Evolutionary conservation across 92 coral and sea anemone species (phyloP), one percentile per base, ranked within the genome.

Genomic region (Montipora capitata): DNA sequence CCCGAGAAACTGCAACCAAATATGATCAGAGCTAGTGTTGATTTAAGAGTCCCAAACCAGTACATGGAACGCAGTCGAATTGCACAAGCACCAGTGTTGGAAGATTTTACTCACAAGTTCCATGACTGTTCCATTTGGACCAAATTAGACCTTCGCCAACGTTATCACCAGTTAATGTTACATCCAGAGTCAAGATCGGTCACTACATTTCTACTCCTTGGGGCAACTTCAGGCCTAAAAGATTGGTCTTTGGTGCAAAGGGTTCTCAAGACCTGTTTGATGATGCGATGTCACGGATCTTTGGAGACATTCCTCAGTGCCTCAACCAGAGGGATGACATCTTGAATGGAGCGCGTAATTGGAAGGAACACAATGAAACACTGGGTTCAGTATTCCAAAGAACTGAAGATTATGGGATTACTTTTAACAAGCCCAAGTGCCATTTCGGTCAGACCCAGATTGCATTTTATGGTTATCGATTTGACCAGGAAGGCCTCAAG

Each of bases 221-320:
- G 86, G 80, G 88, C 3, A 91, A 67, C 83, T 58, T 68, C 73
- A 79, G 76, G 71, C 76, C 75, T 3, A 79, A 79, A 69, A 61
- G 91, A 51, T 51, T 88, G 14, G 82, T 88, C 16, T 88, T 80
- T 81, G 92, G 83, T 14, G 88, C 92, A 7, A 89, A 82, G 56
- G 88, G 78, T 44, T 82, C 87, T 59, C 80, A 88, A 73, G 91
- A 88, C 68, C 67, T 89, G 42, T 89, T 89, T 40, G 92, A 89
- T 82, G 92, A 89, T 3, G 58, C 85, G 15, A 89, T 89, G 89
- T 76, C 68, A 49, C 56, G 65, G 49, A 88, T 88, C 82, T 80
- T 88, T 45, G 91, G 85, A 3, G 91, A 87, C 39, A 73, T 88
- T 20, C 91, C 86, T 10, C 68, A 76, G 17, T 87, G 81, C 74